These are phyloP conservation scores for Luffia ferchaultella DNA, from an alignment of 2,888 invertebrate genomes.

Conservation along the genomic window DNA sequence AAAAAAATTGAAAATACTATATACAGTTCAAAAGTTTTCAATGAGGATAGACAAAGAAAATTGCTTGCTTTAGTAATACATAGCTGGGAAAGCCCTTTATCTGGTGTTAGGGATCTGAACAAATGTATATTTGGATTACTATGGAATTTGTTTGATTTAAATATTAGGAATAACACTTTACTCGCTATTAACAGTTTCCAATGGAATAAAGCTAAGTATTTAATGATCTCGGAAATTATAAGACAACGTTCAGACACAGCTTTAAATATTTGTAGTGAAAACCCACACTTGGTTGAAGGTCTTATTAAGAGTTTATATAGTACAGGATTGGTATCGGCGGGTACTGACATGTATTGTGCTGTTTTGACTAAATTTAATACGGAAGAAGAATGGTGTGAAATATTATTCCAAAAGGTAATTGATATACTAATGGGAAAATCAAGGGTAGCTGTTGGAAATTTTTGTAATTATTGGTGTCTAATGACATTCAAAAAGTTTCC, in stretches of 20 bases:
- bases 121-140: conserved; percentile 50
- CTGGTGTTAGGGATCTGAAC: conserved; percentile 62
- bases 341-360: conserved; percentile 66
- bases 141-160: conserved; percentile 25
- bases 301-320: conserved; percentile 46
- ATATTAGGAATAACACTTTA: conserved; percentile 26
- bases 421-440: conserved; percentile 27
- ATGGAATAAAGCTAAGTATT: conserved; percentile 68
- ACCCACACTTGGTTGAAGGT: conserved; percentile 34
- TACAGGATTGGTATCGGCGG: conserved; percentile 65
- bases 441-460: conserved; percentile 42
- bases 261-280: conserved; percentile 18
- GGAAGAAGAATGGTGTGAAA: conserved; percentile 44
- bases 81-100: conserved; percentile 70
- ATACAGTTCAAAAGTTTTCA: conserved; percentile 30
- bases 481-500: conserved; percentile 53
- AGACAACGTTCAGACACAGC: conserved; percentile 24
- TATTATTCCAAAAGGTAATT: conserved; percentile 36
- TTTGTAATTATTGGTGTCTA: conserved; percentile 58
- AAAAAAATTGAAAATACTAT: conserved; percentile 38
- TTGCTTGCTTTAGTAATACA: conserved; percentile 60
- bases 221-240: conserved; percentile 61
- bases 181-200: conserved; percentile 50
- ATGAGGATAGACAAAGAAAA: conserved; percentile 31
- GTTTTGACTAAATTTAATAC: conserved; percentile 42